phyloP scores from a whole-genome alignment of 2,797 vertebrate genomes.

The Rhabdomys pumilio region DNA sequence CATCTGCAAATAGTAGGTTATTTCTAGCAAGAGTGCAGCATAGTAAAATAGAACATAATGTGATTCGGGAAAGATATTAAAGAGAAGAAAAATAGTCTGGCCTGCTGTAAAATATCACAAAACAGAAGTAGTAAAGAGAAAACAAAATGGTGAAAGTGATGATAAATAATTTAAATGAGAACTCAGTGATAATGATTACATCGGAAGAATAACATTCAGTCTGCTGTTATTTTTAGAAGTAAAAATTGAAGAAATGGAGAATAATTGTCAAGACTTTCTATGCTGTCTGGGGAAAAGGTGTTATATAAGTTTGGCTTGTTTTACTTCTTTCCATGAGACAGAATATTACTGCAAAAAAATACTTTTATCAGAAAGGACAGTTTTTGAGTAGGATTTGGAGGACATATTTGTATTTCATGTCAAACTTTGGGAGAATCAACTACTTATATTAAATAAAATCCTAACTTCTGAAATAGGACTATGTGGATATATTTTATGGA shows the following conservation, averaged over 20 bases:
- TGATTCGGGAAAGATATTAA: constrained; percentile 17
- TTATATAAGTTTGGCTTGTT: constrained; percentile 72
- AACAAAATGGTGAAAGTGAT: constrained; percentile 32
- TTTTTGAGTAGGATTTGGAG: constrained; percentile 62
- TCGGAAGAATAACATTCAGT: constrained; percentile 20
- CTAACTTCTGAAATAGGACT: background rate
- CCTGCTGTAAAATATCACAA: constrained; percentile 14
- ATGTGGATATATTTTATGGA: constrained; percentile 5
- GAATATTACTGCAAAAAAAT: constrained; percentile 56
- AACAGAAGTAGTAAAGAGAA: background rate
- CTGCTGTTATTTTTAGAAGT: constrained; percentile 51
- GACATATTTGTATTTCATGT: constrained; percentile 68
- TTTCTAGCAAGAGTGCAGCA: constrained; percentile 46
- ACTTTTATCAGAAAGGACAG: background rate
- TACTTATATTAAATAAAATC: constrained; percentile 37
- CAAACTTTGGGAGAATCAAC: constrained; percentile 61
- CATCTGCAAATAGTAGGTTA: constrained; percentile 10
- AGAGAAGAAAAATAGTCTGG: constrained; percentile 8
- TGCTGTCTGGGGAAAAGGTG: constrained; percentile 34
- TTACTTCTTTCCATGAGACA: constrained; percentile 55
- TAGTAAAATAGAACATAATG: constrained; percentile 1
- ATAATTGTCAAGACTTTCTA: constrained; percentile 42
- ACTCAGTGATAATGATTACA: background rate
- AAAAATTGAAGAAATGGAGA: constrained; percentile 63
- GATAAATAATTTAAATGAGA: constrained; percentile 49